A percentile compares a stretch with the other conserved stretches of the same genome.
These are phyloP conservation scores for Urocyon cinereoargenteus DNA, from an alignment of 2,797 vertebrate species.

Conservation along the genomic window DNA sequence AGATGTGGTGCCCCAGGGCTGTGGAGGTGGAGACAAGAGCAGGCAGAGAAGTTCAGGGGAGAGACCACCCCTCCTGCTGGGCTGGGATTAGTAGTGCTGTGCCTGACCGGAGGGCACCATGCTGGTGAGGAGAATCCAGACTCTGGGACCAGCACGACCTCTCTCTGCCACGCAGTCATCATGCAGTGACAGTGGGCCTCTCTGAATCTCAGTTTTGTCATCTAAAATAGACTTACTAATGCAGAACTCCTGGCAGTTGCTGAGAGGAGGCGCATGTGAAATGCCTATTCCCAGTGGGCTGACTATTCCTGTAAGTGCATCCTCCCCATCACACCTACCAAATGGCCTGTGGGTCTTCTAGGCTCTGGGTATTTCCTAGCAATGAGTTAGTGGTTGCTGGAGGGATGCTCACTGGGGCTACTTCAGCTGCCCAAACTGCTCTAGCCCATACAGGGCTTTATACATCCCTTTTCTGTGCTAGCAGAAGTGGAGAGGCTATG, in stretches of 20 bases:
- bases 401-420: fast-evolving
- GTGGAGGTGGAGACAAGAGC: fast-evolving
- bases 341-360: neutral
- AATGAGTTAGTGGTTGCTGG: neutral
- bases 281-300: neutral
- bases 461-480: neutral
- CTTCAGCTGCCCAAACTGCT: neutral
- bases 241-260: neutral
- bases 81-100: neutral
- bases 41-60: neutral
- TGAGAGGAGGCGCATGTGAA: neutral
- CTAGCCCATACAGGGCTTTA: neutral
- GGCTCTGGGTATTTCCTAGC: neutral
- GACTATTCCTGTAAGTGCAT: fast-evolving
- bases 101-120: fast-evolving
- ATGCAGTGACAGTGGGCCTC: neutral
- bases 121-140: neutral
- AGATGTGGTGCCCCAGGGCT: neutral
- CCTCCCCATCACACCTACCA: neutral
- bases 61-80: fast-evolving
- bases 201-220: neutral
- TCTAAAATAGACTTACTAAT: neutral
- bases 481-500: neutral
- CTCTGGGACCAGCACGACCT: neutral
- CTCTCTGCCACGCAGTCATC: fast-evolving